A percentile compares a stretch with the other conserved stretches of the same genome.
phyloP scores from a whole-genome alignment of 2,113 vertebrate genomes.

The Mionectes macconnelli region DNA sequence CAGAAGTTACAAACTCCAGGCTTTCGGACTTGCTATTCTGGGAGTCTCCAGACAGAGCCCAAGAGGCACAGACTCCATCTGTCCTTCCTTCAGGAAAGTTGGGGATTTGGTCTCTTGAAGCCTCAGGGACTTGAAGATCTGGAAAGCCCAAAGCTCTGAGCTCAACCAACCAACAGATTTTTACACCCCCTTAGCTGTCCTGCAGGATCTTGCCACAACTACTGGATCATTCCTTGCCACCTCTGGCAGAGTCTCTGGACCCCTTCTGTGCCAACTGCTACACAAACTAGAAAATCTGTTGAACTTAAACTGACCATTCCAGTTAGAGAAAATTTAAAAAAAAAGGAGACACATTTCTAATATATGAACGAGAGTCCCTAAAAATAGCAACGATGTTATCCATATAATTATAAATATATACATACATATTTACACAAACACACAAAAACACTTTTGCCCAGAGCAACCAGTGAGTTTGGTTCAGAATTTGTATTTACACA shows the following conservation, averaged over 20 bases:
- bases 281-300: neutral
- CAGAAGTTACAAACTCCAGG: neutral
- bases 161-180: neutral
- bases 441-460: neutral
- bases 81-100: neutral
- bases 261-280: neutral
- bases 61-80: neutral
- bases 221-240: neutral
- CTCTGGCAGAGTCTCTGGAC: neutral
- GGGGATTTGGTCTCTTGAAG: neutral
- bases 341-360: neutral
- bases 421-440: accelerated
- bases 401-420: neutral
- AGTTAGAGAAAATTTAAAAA: neutral
- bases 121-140: neutral
- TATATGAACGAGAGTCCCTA: neutral
- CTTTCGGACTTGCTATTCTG: neutral
- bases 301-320: neutral
- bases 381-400: neutral
- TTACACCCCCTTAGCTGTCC: neutral
- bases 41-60: neutral
- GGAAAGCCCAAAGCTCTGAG: neutral
- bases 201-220: neutral
- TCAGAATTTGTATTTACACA: neutral
- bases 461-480: neutral